Evolutionary conservation across 30 jellyfish, hydroid and myxozoan species (phyloP).

Genomic region (Morbakka virulenta): DNA sequence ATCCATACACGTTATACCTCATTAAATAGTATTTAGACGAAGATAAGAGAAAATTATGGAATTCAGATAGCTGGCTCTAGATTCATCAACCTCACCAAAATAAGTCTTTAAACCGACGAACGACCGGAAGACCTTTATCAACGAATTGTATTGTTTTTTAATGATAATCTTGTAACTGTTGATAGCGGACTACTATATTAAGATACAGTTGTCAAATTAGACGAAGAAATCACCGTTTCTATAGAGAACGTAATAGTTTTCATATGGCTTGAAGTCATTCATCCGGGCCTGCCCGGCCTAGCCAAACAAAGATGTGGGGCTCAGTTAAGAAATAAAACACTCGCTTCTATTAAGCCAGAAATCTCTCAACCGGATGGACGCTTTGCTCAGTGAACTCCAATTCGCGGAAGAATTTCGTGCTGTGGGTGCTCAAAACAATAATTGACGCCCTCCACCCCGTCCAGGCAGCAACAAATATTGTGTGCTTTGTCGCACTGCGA

Average conservation of each 20-base stretch:
- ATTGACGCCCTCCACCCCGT: too few species aligned
- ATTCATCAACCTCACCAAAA: conserved; percentile 3
- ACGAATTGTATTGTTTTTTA: conserved; percentile 13
- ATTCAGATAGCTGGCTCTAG: conserved; percentile 16
- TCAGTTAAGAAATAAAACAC: background rate
- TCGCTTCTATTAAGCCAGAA: background rate
- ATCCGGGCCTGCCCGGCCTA: conserved; percentile 33
- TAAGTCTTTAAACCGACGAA: background rate
- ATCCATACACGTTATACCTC: conserved; percentile 29
- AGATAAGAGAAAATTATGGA: conserved; percentile 20
- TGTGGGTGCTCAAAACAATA: too few species aligned
- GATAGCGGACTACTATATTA: conserved; percentile 9
- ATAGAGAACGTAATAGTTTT: conserved; percentile 28
- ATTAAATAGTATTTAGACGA: background rate
- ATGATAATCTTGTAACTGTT: conserved; percentile 20
- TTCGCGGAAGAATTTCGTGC: too few species aligned
- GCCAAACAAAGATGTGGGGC: conserved; percentile 37
- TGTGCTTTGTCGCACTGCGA: too few species aligned
- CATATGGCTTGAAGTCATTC: conserved; percentile 21
- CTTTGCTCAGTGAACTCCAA: background rate
- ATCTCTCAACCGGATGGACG: background rate
- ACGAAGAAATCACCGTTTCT: conserved; percentile 34
- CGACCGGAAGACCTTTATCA: conserved; percentile 60
- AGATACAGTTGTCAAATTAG: background rate
- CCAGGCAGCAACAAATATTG: too few species aligned